Conservation (phyloP, 2,797 vertebrate species). For the Loriculus beryllinus region DNA sequence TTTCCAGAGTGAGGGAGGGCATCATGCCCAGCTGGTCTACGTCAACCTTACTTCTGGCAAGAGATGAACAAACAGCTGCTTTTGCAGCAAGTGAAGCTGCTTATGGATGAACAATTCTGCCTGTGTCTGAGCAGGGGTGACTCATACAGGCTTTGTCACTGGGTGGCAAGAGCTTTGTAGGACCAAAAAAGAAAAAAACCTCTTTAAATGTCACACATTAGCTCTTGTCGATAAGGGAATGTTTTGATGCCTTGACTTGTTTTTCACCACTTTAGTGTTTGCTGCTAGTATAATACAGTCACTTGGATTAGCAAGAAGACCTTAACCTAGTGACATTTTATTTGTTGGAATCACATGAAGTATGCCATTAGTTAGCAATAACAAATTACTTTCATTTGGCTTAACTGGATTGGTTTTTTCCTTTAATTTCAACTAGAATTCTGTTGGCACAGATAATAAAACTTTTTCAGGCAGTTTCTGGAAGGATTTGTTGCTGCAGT, state of each 20-base stretch:
- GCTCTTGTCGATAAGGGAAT: slow-evolving; percentile 36
- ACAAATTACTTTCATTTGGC: slow-evolving; percentile 58
- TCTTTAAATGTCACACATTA: slow-evolving; percentile 51
- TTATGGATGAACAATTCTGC: slow-evolving; percentile 67
- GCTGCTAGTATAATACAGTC: not conserved
- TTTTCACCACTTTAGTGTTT: slow-evolving; percentile 15
- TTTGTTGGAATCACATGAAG: slow-evolving; percentile 36
- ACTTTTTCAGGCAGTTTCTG: slow-evolving; percentile 23
- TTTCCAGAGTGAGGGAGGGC: slow-evolving; percentile 47
- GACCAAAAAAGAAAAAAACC: slow-evolving; percentile 17
- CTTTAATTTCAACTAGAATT: slow-evolving; percentile 64
- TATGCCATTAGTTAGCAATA: slow-evolving; percentile 45
- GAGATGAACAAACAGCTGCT: slow-evolving; percentile 68
- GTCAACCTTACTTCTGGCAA: slow-evolving; percentile 68
- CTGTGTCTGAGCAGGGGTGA: slow-evolving; percentile 57
- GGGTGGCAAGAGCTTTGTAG: slow-evolving; percentile 44
- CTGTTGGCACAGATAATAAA: slow-evolving; percentile 30
- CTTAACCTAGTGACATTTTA: slow-evolving; percentile 34
- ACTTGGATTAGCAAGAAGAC: not conserved
- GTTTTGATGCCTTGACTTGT: slow-evolving; percentile 48
- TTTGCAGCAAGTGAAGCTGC: slow-evolving; percentile 64
- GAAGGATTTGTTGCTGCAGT: slow-evolving; percentile 47
- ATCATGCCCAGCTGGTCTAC: slow-evolving; percentile 62
- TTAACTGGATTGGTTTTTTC: slow-evolving; percentile 55
- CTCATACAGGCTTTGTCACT: slow-evolving; percentile 63